phyloP scores from a whole-genome alignment of 2,797 vertebrate genomes.

The Malurus splendens region DNA sequence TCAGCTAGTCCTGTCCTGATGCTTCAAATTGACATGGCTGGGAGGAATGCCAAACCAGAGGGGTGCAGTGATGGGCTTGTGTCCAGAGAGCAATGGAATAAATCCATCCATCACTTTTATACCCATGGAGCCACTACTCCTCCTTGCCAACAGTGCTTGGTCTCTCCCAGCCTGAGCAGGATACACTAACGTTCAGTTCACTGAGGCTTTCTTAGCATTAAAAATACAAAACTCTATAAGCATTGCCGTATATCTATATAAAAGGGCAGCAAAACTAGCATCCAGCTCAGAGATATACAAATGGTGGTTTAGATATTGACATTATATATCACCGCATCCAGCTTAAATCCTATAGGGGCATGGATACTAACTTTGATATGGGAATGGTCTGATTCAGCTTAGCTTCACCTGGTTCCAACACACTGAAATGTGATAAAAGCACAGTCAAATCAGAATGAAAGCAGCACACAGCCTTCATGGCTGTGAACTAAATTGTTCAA shows the following conservation, averaged over 20 bases:
- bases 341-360: not conserved
- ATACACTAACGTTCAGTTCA: not conserved
- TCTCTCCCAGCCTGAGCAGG: not conserved
- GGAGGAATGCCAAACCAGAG: not conserved
- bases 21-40: not conserved
- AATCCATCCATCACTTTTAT: not conserved
- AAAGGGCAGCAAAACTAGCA: not conserved
- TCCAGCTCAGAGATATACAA: not conserved
- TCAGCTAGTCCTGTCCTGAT: not conserved
- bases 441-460: not conserved
- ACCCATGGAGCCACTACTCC: not conserved
- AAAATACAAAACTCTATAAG: not conserved
- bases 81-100: not conserved
- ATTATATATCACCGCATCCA: not conserved
- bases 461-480: not conserved
- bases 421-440: not conserved
- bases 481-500: conserved; percentile 25
- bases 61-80: fast-evolving
- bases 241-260: not conserved
- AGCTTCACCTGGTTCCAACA: not conserved
- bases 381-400: not conserved
- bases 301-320: not conserved
- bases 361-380: not conserved
- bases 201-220: not conserved
- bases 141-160: not conserved